Evolutionary conservation across 2,113 vertebrate species (phyloP), one percentile per base, ranked within the genome.

Genomic region (Muscicapa adusta): DNA sequence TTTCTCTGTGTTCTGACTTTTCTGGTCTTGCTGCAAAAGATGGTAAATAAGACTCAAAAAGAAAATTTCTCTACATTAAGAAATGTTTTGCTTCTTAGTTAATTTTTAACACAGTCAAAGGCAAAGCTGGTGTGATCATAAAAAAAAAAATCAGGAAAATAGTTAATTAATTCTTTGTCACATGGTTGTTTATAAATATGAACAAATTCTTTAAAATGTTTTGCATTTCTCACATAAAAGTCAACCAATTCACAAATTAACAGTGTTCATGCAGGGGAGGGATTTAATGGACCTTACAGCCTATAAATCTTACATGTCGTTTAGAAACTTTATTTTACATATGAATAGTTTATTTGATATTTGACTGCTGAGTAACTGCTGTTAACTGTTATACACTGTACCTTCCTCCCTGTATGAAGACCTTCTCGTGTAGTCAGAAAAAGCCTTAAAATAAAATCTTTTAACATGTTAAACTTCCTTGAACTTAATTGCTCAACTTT

Each of bases 261-360:
- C 2, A 58, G 1, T 66, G 10, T 2, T 25, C 17, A 29, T 26
- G 13, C 2, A 50, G 9, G 6, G 12, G 2, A 29, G 18, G 26
- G 14, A 56, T 63, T 40, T 8, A 63, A 25, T 8, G 7, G 13
- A 34, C 7, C 33, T 15, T 22, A 34, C 26, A 71, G 36, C n/a
- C 14, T 60, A 6, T 70, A 23, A 43, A 25, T 72, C 31, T 47
- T 60, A 82, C 51, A 31, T 40, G 16, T 1, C 3, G 3, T 40
- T 75, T 75, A 54, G 40, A 79, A 75, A 34, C 5, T 9, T 42
- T 19, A 34, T 28, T 60, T 85, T 75, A 62, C 5, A 34, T 24
- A 9, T 20, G 9, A 36, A 33, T 26, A 34, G 5, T 47, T 93
- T 60, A 56, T 65, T 66, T 63, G 20, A 14, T 29, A 71, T 75